Base-by-base conservation (phyloP, 2,797 vertebrate species). In the Acrossocheilus fasciatus region DNA sequence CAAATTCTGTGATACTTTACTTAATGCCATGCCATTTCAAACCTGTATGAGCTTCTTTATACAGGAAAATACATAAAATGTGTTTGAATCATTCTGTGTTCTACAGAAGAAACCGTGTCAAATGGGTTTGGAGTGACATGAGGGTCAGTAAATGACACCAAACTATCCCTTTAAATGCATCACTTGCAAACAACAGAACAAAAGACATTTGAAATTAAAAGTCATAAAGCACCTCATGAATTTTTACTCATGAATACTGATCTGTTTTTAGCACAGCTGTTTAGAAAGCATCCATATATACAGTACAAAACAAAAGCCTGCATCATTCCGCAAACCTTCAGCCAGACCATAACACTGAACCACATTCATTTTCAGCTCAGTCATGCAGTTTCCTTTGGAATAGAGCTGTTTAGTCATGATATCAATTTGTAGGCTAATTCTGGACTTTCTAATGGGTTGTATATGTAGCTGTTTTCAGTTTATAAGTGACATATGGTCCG, bases 281-380 rank as follows among this genome's bases (percentile, higher is more conserved):
- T 72, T 69, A 39, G 8, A 59, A 79, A 72, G 66, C 76, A 47
- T 70, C 66, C 39, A 57, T 72, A 79, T 79, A 43, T 85, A 85
- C 75, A 79, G 59, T 62, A 62, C n/a, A 66, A 66, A 12, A 66
- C 34, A 45, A 83, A 39, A n/a, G 57, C 30, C 59, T 39, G n/a
- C 10, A 2, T 68, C 1, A 10, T 54, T 82, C 59, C 0, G 17
- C 30, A 52, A 39, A 69, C 43, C 4, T 43, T 52, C 73, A 76
- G 45, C 6, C 12, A 12, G 54, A 59, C 41, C 23, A 0, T 5
- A 79, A n/a, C 52, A 78, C 59, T 36, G 14, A n/a, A n/a, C 70
- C 1, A 4, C 73, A 11, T 52, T 34, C n/a, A 18, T 76, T 34
- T 76, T 47, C 30, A 20, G 47, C 1, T 34, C 47, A 52, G 74